Conservation (phyloP, 64 coral and sea anemone species). For the Astreopora myriophthalma region DNA sequence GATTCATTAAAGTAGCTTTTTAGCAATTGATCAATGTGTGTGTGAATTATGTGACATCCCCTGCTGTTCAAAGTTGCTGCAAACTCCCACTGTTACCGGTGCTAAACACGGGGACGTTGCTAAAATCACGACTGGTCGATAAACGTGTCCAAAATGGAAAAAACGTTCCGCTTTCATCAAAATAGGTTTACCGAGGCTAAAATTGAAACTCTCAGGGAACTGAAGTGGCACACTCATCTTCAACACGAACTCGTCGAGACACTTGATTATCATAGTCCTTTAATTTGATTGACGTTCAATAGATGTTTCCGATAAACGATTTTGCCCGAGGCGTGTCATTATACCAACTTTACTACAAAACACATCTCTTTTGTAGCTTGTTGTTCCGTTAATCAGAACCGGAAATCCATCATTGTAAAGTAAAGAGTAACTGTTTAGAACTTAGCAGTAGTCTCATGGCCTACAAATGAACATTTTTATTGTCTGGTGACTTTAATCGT, state of each 20-base stretch:
- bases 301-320: conserved; percentile 2
- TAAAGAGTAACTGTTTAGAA: conserved; percentile 51
- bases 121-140: background rate
- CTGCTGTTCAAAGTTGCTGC: background rate
- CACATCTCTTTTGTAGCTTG: conserved; percentile 48
- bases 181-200: background rate
- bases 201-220: background rate
- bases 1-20: background rate
- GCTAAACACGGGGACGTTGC: background rate
- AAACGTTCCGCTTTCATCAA: background rate
- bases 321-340: background rate
- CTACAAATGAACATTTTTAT: background rate
- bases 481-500: background rate
- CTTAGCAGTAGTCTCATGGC: background rate
- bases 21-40: background rate
- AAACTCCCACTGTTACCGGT: background rate
- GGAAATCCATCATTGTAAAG: conserved; percentile 43
- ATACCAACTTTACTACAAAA: conserved; percentile 37
- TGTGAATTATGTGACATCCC: background rate
- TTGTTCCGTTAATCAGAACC: conserved; percentile 59
- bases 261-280: background rate
- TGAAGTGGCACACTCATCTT: background rate
- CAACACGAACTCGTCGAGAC: background rate
- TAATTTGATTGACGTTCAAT: background rate
- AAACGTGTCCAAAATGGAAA: background rate